A percentile compares a stretch with the other conserved stretches of the same genome.
These are phyloP conservation scores for Pluvianellus socialis DNA, from an alignment of 2,113 vertebrate species.

Conservation along the genomic window DNA sequence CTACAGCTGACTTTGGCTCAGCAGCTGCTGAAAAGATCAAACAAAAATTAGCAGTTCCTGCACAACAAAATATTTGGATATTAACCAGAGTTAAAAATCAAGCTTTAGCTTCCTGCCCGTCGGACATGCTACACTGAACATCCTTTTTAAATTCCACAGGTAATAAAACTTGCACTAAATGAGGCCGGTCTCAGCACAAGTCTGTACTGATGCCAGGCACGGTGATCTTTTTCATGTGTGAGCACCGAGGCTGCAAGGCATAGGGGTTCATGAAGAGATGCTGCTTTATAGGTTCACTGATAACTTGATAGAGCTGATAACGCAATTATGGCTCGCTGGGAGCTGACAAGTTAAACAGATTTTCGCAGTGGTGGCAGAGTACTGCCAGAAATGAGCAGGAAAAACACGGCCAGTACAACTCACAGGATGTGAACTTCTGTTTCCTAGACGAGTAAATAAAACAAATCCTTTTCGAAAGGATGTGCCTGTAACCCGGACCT, in stretches of 20 bases:
- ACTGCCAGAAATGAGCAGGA: neutral
- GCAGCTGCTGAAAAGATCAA: constrained; percentile 53
- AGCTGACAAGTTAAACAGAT: constrained; percentile 8
- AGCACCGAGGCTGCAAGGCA: constrained; percentile 17
- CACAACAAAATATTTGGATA: constrained; percentile 48
- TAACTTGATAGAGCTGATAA: constrained; percentile 39
- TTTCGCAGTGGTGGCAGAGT: neutral
- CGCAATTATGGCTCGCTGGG: neutral
- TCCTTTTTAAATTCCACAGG: constrained; percentile 73
- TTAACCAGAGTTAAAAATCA: constrained; percentile 57
- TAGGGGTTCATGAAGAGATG: neutral
- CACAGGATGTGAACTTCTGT: constrained; percentile 36
- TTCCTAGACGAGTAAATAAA: constrained; percentile 54
- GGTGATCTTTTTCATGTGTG: constrained; percentile 63
- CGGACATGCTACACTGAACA: constrained; percentile 69
- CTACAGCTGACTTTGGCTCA: neutral
- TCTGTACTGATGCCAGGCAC: constrained; percentile 59
- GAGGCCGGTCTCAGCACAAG: constrained; percentile 55
- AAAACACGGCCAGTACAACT: constrained; percentile 29
- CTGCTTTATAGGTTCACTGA: neutral
- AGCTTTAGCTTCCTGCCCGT: constrained; percentile 69
- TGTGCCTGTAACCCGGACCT: neutral
- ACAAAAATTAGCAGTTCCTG: constrained; percentile 57
- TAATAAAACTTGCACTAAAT: constrained; percentile 74
- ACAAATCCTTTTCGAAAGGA: constrained; percentile 16